phyloP scores from a whole-genome alignment of 1,140 invertebrate genomes.

The Phocides pigmalion region DNA sequence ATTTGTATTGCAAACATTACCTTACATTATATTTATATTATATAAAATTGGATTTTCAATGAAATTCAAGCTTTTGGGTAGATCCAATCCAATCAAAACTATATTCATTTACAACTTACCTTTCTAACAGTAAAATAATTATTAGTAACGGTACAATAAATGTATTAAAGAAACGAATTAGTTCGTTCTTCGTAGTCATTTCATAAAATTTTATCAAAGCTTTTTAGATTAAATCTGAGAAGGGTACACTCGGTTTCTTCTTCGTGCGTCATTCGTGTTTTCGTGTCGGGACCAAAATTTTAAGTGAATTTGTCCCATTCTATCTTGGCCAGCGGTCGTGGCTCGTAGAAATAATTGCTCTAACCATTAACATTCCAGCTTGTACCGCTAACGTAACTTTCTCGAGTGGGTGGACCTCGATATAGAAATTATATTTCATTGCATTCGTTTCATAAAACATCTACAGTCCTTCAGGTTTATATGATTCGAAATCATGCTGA shows the following conservation, averaged over 20 bases:
- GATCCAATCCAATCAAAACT: too few species aligned
- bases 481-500: not conserved
- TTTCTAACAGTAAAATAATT: too few species aligned
- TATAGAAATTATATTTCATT: conserved; percentile 44
- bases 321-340: conserved; percentile 43
- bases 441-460: conserved; percentile 42
- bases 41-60: too few species aligned
- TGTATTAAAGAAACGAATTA: too few species aligned
- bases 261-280: conserved; percentile 32
- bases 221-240: not conserved
- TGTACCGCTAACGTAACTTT: conserved; percentile 54
- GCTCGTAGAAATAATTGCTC: conserved; percentile 57
- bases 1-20: too few species aligned
- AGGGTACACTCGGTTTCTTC: conserved; percentile 23
- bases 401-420: conserved; percentile 46
- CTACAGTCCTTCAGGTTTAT: conserved; percentile 5
- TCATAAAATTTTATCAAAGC: not conserved
- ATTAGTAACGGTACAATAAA: too few species aligned
- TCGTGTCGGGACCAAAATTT: conserved; percentile 37
- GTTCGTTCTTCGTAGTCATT: not conserved
- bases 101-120: too few species aligned
- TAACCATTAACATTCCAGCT: conserved; percentile 61
- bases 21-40: too few species aligned
- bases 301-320: conserved; percentile 46
- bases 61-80: too few species aligned